These are phyloP conservation scores for Solen grandis DNA, from an alignment of 1,140 invertebrate species.

Conservation along the genomic window DNA sequence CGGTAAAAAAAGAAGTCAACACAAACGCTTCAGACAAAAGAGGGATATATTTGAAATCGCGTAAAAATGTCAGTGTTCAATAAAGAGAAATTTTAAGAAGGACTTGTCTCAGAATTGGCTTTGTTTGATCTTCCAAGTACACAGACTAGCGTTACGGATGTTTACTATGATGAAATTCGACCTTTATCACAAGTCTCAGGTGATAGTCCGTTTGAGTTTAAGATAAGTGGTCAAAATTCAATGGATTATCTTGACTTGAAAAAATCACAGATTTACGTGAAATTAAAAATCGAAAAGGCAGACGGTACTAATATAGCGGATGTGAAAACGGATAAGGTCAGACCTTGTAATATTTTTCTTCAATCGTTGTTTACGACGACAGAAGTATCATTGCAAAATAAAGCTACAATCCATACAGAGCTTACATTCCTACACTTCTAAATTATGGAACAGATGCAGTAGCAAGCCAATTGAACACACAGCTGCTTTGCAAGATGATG, in stretches of 20 bases:
- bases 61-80: too few species aligned
- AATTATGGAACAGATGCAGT: too few species aligned
- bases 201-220: constrained; percentile 48
- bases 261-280: not conserved
- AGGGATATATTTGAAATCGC: not conserved
- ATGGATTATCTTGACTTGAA: constrained; percentile 32
- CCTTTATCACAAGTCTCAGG: constrained; percentile 43
- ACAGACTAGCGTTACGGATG: not conserved
- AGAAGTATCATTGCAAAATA: not conserved
- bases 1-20: not conserved
- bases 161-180: constrained; percentile 38
- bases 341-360: not conserved
- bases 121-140: not conserved
- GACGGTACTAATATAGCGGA: not conserved
- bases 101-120: too few species aligned
- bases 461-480: not conserved
- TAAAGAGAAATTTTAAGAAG: too few species aligned
- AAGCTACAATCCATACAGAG: not conserved
- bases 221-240: constrained; percentile 30
- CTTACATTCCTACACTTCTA: not conserved
- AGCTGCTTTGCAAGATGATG: constrained; percentile 4
- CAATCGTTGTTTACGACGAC: not conserved
- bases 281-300: constrained; percentile 1
- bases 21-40: not conserved
- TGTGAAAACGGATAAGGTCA: not conserved